phyloP scores from a whole-genome alignment of 2,113 vertebrate genomes.

The Pelobates fuscus region DNA sequence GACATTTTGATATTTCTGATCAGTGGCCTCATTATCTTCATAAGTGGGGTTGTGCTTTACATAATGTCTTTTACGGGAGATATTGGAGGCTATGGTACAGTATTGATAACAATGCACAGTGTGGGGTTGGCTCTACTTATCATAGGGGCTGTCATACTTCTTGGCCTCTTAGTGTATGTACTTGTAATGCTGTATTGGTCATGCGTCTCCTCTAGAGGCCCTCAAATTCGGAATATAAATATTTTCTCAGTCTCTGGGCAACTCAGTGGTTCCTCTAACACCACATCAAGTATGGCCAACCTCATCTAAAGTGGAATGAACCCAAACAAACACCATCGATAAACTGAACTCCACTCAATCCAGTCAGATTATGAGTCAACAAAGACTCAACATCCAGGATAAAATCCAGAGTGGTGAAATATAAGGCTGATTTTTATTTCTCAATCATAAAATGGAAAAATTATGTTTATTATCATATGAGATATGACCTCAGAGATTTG shows the following conservation, averaged over 20 bases:
- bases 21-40: conserved; percentile 79
- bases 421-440: too few relatives aligned
- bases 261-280: conserved; percentile 75
- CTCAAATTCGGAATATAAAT: conserved; percentile 54
- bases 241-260: conserved; percentile 89
- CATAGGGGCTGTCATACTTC: conserved; percentile 74
- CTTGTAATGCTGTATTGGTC: conserved; percentile 59
- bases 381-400: too few relatives aligned
- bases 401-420: too few relatives aligned
- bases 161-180: conserved; percentile 78
- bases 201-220: conserved; percentile 49
- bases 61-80: conserved; percentile 78
- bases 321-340: neutral
- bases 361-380: too few relatives aligned
- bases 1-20: conserved; percentile 85
- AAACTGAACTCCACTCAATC: too few relatives aligned
- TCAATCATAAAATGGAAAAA: too few relatives aligned
- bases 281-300: conserved; percentile 89
- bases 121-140: conserved; percentile 83
- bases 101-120: conserved; percentile 84
- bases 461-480: too few relatives aligned
- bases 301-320: conserved; percentile 74
- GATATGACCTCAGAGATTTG: too few relatives aligned
- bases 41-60: conserved; percentile 83
- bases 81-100: conserved; percentile 72